Base-by-base conservation (phyloP, 1,140 invertebrate species). In the Conus ventricosus region DNA sequence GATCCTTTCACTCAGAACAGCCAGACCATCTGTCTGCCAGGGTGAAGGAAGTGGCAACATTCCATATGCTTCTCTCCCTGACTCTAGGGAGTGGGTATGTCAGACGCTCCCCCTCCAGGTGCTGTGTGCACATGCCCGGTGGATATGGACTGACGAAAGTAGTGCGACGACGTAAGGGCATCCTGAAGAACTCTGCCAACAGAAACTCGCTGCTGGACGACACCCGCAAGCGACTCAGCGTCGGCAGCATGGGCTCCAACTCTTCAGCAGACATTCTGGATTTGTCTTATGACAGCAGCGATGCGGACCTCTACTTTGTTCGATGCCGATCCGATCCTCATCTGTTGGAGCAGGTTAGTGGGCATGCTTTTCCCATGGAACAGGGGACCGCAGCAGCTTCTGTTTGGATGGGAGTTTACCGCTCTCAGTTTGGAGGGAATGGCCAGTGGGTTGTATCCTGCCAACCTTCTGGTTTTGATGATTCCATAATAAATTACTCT, bases 251-350 rank as follows among this genome's bases (percentile, higher is more conserved):
- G 1, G 91, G 94, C 39, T 95, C 94, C 67, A 94, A 94, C 89
- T 95, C 94, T 5, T 95, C 94, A 5, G 93, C 92, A 57, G 94
- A 95, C 88, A 92, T 95, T 85, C 89, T 95, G 27, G 93, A 95
- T 89, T 93, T 95, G 89, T 94, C 93, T 5, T 95, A 95, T 78
- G 94, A 95, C 89, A 94, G 94, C 85, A 88, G 88, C 25, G 94
- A 95, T 23, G 92, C 87, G 55, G 90, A 90, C n/a, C 90, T 87
- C n/a, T 88, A 81, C 39, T 17, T 87, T 57, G 27, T 63, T 11
- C 51, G 57, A 17, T 27, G 15, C 57, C 25, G 60, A 8, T 25
- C 10, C 53, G 11, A 27, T n/a, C 84, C 23, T 39, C 60, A 27
- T 39, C 84, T 5, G 10, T 51, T 6, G 39, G 84, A 25, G 23